These are phyloP conservation scores for Agapornis roseicollis DNA, from an alignment of 2,113 vertebrate genomes.

Conservation along the genomic window DNA sequence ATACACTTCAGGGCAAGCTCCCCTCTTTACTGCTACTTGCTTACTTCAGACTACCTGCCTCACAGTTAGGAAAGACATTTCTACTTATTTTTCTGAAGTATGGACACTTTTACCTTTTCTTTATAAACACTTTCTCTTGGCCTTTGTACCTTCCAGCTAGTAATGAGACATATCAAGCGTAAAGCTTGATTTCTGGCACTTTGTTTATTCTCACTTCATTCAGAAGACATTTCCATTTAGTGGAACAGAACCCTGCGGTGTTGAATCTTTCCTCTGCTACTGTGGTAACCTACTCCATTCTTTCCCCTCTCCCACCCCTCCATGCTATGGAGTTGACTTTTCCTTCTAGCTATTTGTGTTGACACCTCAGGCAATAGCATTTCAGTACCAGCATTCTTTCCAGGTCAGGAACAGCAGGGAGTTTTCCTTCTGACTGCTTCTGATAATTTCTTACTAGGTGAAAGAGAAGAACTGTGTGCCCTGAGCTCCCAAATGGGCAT, in stretches of 20 bases:
- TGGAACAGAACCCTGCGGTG: background rate
- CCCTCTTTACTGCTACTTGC: background rate
- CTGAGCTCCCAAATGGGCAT: background rate
- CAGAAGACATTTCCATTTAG: background rate
- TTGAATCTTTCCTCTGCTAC: background rate
- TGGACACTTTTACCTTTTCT: background rate
- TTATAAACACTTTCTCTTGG: background rate
- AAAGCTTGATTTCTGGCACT: background rate
- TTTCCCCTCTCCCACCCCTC: background rate
- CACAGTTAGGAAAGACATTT: background rate
- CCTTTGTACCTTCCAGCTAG: background rate
- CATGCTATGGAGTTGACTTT: background rate
- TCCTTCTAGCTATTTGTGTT: background rate
- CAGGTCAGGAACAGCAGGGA: background rate
- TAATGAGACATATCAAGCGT: background rate
- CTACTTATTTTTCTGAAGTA: background rate
- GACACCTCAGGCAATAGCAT: background rate
- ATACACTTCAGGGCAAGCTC: background rate
- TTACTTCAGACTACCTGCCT: background rate
- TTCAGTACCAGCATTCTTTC: constrained; percentile 2
- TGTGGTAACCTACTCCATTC: background rate
- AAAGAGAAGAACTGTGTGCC: background rate
- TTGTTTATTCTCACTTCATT: background rate
- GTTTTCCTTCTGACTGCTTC: constrained; percentile 23
- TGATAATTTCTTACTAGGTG: background rate